These are phyloP conservation scores for Otolemur garnettii DNA, from an alignment of 2,113 vertebrate genomes.

Conservation along the genomic window DNA sequence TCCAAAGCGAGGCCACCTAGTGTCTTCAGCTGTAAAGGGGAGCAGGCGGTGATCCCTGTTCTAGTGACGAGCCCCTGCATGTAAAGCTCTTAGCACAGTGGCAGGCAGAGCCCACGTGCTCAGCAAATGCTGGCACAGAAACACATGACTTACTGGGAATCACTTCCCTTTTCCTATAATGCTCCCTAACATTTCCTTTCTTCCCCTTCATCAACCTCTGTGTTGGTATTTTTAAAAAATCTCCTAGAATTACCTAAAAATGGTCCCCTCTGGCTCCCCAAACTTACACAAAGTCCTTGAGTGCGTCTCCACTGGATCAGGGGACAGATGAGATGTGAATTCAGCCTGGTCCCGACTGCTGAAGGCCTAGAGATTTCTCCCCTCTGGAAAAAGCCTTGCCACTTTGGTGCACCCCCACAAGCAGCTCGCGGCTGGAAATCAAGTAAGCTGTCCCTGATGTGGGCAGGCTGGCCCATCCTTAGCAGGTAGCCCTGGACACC, in stretches of 20 bases:
- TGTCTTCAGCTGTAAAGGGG: neutral
- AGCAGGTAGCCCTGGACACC: neutral
- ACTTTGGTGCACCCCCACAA: rapidly evolving
- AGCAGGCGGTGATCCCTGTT: neutral
- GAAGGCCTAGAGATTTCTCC: neutral
- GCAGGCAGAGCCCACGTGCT: rapidly evolving
- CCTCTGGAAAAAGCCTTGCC: neutral
- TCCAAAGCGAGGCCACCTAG: neutral
- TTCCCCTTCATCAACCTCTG: neutral
- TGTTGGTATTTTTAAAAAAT: neutral
- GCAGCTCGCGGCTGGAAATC: neutral
- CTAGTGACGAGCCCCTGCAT: rapidly evolving
- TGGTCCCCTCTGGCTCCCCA: neutral
- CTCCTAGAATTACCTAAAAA: neutral
- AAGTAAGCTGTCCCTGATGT: neutral
- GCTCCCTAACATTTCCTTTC: neutral
- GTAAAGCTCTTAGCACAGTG: neutral
- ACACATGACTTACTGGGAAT: neutral
- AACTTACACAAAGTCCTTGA: neutral
- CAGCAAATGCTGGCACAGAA: neutral
- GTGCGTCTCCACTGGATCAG: neutral
- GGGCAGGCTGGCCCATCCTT: neutral
- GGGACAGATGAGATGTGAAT: neutral
- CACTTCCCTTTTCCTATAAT: neutral
- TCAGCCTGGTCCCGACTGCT: neutral